A percentile compares a stretch with the other conserved stretches of the same genome.
phyloP scores from a whole-genome alignment of 2,113 vertebrate genomes.

The Toxotes jaculatrix region DNA sequence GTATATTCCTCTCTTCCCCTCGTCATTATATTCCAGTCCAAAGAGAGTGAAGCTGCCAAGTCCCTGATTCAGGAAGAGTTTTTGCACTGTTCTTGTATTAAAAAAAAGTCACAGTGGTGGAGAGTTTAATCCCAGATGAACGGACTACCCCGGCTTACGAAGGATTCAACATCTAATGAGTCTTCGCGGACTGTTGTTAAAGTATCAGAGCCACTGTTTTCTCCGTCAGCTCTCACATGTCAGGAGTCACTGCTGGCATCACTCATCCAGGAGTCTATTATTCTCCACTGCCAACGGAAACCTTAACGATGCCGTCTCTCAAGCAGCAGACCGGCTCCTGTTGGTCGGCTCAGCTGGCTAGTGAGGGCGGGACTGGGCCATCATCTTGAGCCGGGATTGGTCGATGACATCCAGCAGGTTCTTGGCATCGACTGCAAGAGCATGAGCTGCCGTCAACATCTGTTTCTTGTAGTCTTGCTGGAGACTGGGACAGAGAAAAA shows the following conservation, averaged over 20 bases:
- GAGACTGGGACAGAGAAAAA: slow-evolving; percentile 89
- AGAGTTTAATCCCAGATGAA: slow-evolving; percentile 57
- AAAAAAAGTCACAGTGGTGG: slow-evolving; percentile 78
- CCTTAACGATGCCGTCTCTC: background rate
- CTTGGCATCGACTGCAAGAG: slow-evolving; percentile 97
- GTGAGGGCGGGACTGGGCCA: slow-evolving; percentile 90
- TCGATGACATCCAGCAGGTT: slow-evolving; percentile 98
- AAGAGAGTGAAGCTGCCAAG: slow-evolving; percentile 61
- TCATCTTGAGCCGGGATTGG: slow-evolving; percentile 94
- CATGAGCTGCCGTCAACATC: slow-evolving; percentile 97
- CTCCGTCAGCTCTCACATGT: slow-evolving; percentile 23
- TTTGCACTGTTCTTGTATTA: slow-evolving; percentile 57
- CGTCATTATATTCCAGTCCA: slow-evolving; percentile 50
- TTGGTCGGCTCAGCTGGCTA: slow-evolving; percentile 70
- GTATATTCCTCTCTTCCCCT: slow-evolving; percentile 24
- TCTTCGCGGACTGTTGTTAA: slow-evolving; percentile 44
- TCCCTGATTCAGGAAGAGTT: slow-evolving; percentile 76
- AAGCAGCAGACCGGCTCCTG: slow-evolving; percentile 20
- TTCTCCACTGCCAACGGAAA: slow-evolving; percentile 41
- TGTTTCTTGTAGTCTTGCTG: slow-evolving; percentile 99
- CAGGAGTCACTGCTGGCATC: slow-evolving; percentile 24
- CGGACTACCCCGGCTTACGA: slow-evolving; percentile 24
- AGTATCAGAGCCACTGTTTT: slow-evolving; percentile 45
- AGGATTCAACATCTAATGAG: slow-evolving; percentile 43
- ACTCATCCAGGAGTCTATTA: slow-evolving; percentile 43